Percentiles rank a stretch among this genome's conserved stretches.
Evolutionary conservation across 2,113 vertebrate genomes (phyloP).

Genomic region (Carassius gibelio): DNA sequence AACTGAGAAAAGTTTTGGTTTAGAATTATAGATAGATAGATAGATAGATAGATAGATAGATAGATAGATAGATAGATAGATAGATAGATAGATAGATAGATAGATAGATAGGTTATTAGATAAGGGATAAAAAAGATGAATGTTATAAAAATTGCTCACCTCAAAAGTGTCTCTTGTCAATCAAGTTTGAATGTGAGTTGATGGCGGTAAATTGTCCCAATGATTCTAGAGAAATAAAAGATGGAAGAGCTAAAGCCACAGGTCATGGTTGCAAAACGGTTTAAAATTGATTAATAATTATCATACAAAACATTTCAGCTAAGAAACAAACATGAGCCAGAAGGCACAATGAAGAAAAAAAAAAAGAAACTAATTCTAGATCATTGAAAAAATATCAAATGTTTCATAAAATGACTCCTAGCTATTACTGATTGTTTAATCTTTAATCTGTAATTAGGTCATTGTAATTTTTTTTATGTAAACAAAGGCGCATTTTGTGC

Average conservation of each 20-base stretch:
- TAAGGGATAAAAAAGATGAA: neutral
- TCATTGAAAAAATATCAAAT: neutral
- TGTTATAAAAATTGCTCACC: conserved; percentile 62
- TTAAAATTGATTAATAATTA: neutral
- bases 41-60: too few species aligned
- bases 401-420: neutral
- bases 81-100: too few species aligned
- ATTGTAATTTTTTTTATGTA: conserved; percentile 67
- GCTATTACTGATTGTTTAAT: conserved; percentile 53
- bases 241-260: neutral
- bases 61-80: too few species aligned
- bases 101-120: neutral
- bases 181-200: conserved; percentile 78
- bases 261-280: neutral
- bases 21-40: too few species aligned
- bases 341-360: neutral
- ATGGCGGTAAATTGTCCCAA: conserved; percentile 76
- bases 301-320: neutral
- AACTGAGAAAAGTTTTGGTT: neutral
- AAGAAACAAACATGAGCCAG: neutral
- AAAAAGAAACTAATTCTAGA: neutral
- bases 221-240: conserved; percentile 70
- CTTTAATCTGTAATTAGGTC: conserved; percentile 53
- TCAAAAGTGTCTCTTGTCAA: conserved; percentile 73
- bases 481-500: conserved; percentile 71